Base-by-base conservation (phyloP, 1,140 invertebrate genomes). In the Pseudoatta argentina region DNA sequence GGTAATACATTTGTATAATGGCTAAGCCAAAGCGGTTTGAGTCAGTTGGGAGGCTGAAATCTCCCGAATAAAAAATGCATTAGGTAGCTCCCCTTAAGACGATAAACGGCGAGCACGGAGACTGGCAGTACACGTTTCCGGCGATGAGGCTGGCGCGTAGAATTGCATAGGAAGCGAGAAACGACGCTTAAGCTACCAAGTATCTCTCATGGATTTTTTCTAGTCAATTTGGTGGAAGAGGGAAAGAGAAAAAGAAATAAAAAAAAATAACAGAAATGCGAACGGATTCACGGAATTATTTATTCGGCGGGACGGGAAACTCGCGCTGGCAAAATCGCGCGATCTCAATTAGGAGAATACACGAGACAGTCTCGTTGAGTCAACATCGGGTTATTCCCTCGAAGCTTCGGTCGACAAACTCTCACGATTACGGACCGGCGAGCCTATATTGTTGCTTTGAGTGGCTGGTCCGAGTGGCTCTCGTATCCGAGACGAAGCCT, bases 1-100 rank as follows among this genome's bases (percentile, higher is more conserved):
- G 92, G 91, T 91, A 92, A 92, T 91, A 91, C 83, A 81, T 87
- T 91, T 91, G 75, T 88, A 88, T 71, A 86, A 86, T 79, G 87
- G 69, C 85, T 85, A 87, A 86, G 67, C 67, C 51, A 51, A 27
- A 67, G 39, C 39, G 21, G 21, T 69, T 69, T 51, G 66, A 44
- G 18, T 69, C 39, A 24, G 21, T 24, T 48, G 21, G 21, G 66
- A 69, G 44, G 39, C 14, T 59, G n/a, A 73, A 27, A 53, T 82
- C 53, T 48, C 66, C 30, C 53, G n/a, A 16, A 21, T 51, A 34
- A 48, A 78, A 57, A 69, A 67, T 10, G 51, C 78, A 30, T 66
- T 72, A 72, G 53, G n/a, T 59, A 16, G 44, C 39, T 83, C 39
- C 21, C 7, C 39, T 73, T 82, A 79, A 75, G 73, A 72, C 51